Percentiles rank a stretch among this genome's conserved stretches.
Conservation (phyloP, 2,888 invertebrate species). For the Oxycera nigricornis region DNA sequence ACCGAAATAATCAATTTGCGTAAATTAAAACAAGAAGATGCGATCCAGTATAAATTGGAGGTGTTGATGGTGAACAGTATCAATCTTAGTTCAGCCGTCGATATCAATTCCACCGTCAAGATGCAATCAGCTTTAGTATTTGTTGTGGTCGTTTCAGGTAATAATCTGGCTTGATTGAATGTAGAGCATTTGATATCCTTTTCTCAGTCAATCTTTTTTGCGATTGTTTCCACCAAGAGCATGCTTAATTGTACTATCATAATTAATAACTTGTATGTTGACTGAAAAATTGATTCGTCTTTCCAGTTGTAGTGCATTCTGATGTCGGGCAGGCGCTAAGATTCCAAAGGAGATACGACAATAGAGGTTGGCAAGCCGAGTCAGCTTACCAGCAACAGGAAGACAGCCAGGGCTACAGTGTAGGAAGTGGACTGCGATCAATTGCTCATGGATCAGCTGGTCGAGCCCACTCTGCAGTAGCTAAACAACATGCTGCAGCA, state of each 20-base stretch:
- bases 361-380: too few relatives aligned
- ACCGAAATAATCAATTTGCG: too few relatives aligned
- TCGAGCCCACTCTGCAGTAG: conserved; percentile 76
- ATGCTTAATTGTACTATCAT: too few relatives aligned
- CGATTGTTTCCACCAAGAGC: too few relatives aligned
- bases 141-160: neutral
- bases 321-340: neutral
- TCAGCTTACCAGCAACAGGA: neutral
- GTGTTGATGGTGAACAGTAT: neutral
- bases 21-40: too few relatives aligned
- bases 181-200: too few relatives aligned
- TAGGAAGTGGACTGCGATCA: conserved; percentile 72
- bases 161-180: neutral
- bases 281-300: too few relatives aligned
- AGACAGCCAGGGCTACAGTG: neutral
- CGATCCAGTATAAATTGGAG: too few relatives aligned
- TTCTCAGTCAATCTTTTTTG: too few relatives aligned
- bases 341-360: neutral
- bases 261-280: too few relatives aligned
- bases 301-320: neutral
- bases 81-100: neutral
- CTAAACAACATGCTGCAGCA: conserved; percentile 77
- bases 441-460: conserved; percentile 79
- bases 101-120: neutral
- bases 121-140: neutral